phyloP scores from a whole-genome alignment of 53 echinoderm and acorn worm species.

The Echinarachnius parma region DNA sequence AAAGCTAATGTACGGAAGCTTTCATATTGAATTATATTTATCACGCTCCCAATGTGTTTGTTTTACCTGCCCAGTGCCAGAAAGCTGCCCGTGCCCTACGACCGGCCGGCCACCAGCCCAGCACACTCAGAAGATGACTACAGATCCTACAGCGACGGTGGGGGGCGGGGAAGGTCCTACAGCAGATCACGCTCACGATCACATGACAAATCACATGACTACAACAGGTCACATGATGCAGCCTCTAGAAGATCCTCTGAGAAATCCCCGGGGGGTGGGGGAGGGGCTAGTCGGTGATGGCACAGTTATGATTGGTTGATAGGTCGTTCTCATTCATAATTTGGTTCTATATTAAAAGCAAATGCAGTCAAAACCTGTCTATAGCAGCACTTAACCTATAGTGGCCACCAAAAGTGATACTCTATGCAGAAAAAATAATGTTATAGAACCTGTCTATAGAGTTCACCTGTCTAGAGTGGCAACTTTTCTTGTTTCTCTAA shows the following conservation, averaged over 20 bases:
- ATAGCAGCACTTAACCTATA: too few species aligned
- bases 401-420: too few species aligned
- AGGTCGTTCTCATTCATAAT: too few species aligned
- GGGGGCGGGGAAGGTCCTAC: neutral
- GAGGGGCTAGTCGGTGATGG: slow-evolving; percentile 34
- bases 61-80: slow-evolving; percentile 63
- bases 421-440: too few species aligned
- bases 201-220: slow-evolving; percentile 17
- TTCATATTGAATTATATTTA: too few species aligned
- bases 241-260: neutral
- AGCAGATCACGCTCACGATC: slow-evolving; percentile 24
- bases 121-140: slow-evolving; percentile 21
- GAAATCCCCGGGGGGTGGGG: slow-evolving; percentile 30
- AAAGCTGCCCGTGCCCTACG: slow-evolving; percentile 93
- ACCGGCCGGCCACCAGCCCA: slow-evolving; percentile 55
- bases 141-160: slow-evolving; percentile 17
- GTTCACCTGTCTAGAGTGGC: too few species aligned
- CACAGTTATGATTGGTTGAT: slow-evolving; percentile 49
- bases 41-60: neutral
- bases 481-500: too few species aligned
- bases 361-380: too few species aligned
- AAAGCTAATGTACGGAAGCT: too few species aligned
- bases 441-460: too few species aligned
- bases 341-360: too few species aligned
- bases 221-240: slow-evolving; percentile 9